Evolutionary conservation across 1,140 invertebrate genomes (phyloP).

Genomic region (Galendromus occidentalis): DNA sequence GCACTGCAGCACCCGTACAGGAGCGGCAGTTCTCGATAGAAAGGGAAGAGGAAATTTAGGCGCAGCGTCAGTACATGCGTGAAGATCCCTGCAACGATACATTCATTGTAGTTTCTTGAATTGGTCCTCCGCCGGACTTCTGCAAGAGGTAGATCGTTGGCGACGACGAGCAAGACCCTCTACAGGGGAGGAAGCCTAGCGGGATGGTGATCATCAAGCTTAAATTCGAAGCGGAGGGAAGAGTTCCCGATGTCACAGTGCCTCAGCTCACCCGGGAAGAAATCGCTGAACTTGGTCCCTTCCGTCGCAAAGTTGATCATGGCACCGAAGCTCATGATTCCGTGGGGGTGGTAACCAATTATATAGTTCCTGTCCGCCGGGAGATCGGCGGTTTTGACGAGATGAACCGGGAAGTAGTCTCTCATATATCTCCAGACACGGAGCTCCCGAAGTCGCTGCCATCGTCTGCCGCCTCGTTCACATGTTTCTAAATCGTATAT

Average conservation of each 20-base stretch:
- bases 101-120: no score
- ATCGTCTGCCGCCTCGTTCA: constrained; percentile 38
- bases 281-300: constrained; percentile 41
- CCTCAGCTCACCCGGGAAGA: constrained; percentile 45
- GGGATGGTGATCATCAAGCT: no score
- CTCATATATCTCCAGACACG: constrained; percentile 47
- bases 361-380: constrained; percentile 61
- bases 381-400: constrained; percentile 60
- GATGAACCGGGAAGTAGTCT: constrained; percentile 60
- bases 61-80: constrained; percentile 49
- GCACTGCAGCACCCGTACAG: constrained; percentile 14
- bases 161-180: no score
- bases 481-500: constrained; percentile 41
- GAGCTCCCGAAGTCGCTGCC: constrained; percentile 42
- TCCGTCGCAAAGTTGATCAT: constrained; percentile 61
- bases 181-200: no score
- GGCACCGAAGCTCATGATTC: constrained; percentile 53
- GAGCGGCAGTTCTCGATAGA: constrained; percentile 49
- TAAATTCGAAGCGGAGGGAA: no score
- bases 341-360: constrained; percentile 71
- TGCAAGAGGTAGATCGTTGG: no score
- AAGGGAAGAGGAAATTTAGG: constrained; percentile 57
- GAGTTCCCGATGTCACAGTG: no score
- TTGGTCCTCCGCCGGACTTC: no score
- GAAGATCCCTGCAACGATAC: constrained; percentile 41